A percentile compares a stretch with the other conserved stretches of the same genome.
Evolutionary conservation across 2,113 vertebrate genomes (phyloP).

Genomic region (Saiga tatarica): DNA sequence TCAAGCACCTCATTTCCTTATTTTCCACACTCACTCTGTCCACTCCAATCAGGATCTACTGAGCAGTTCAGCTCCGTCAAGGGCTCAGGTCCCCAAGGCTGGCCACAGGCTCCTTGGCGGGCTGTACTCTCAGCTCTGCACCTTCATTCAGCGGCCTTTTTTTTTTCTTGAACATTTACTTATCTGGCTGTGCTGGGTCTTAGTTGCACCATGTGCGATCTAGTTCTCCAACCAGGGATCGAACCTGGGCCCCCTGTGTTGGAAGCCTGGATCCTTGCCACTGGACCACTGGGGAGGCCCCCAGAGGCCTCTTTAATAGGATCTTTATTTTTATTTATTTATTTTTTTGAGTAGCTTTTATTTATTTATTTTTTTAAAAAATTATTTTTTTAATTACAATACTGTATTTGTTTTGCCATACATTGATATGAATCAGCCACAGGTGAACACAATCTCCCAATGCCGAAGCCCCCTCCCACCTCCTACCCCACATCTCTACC

Average conservation of each 20-base stretch:
- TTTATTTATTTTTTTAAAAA: too few relatives aligned
- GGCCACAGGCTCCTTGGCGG: rapidly evolving
- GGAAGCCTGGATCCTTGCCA: neutral
- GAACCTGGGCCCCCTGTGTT: rapidly evolving
- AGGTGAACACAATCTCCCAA: too few relatives aligned
- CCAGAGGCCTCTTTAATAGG: neutral
- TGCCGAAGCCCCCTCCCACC: too few relatives aligned
- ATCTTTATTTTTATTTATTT: too few relatives aligned
- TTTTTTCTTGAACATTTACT: neutral
- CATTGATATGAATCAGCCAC: too few relatives aligned
- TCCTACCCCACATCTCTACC: too few relatives aligned
- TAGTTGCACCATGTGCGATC: rapidly evolving
- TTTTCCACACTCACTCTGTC: neutral
- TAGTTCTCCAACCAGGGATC: neutral
- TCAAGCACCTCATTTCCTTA: neutral
- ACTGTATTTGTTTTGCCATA: too few relatives aligned
- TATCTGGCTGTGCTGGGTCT: neutral
- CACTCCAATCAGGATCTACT: neutral
- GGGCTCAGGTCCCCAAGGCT: too few relatives aligned
- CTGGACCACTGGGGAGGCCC: neutral
- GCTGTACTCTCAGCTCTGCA: neutral
- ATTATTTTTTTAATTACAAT: too few relatives aligned
- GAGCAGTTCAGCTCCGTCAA: neutral
- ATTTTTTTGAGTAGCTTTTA: too few relatives aligned
- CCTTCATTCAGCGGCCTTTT: neutral